These are phyloP conservation scores for Geodia barretti DNA, from an alignment of 37 sponge, comb jelly and placozoan genomes.

Conservation along the genomic window DNA sequence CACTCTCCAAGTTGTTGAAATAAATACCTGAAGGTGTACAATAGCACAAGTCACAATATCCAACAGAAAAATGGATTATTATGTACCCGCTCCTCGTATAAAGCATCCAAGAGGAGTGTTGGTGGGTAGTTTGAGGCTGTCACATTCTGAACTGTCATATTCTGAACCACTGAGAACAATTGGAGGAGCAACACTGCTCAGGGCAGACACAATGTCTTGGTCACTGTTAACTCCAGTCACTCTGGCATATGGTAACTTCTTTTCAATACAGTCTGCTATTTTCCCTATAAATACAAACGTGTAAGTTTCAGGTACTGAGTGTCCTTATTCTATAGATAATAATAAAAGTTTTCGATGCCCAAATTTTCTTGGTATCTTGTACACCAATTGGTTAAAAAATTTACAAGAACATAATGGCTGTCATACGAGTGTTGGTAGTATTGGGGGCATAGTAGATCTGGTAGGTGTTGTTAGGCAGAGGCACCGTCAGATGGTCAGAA, in stretches of 20 bases:
- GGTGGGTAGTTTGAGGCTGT: not conserved
- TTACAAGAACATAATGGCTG: too few relatives aligned
- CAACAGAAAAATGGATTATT: too few relatives aligned
- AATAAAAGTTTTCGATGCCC: too few relatives aligned
- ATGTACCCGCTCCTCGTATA: slow-evolving; percentile 38
- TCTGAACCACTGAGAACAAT: too few relatives aligned
- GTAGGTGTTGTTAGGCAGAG: not conserved
- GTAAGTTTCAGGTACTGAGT: too few relatives aligned
- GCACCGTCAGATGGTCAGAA: slow-evolving; percentile 10
- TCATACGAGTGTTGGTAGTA: not conserved
- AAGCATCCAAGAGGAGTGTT: slow-evolving; percentile 16
- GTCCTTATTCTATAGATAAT: too few relatives aligned
- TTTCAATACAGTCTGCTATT: not conserved
- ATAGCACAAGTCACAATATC: too few relatives aligned
- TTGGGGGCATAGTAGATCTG: slow-evolving; percentile 17
- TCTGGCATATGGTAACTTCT: not conserved
- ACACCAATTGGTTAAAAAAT: not conserved
- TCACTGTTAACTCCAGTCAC: not conserved
- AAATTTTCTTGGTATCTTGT: not conserved
- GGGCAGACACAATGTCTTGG: not conserved
- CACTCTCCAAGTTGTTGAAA: slow-evolving; percentile 14
- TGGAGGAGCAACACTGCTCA: too few relatives aligned
- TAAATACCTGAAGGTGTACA: slow-evolving; percentile 69
- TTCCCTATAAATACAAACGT: too few relatives aligned
- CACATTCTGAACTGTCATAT: too few relatives aligned